Conservation (phyloP, 2,888 invertebrate species). For the Clanis bilineata region DNA sequence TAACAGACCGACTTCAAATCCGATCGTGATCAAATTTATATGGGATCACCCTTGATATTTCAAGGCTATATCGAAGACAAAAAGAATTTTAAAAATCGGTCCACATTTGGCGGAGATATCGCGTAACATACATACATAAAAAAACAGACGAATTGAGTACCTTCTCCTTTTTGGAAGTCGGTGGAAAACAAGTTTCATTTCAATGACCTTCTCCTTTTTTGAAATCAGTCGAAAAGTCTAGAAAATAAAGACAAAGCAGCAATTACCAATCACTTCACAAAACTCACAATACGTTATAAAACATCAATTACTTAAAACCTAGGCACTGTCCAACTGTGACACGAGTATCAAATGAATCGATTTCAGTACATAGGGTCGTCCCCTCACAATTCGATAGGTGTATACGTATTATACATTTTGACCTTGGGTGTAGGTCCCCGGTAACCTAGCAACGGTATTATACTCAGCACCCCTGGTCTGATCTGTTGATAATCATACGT, state of each 20-base stretch:
- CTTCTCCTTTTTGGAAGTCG: no score
- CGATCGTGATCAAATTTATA: no score
- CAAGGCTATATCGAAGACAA: no score
- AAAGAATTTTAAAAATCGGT: no score
- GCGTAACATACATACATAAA: no score
- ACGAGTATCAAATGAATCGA: slow-evolving; percentile 51
- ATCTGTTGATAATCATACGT: slow-evolving; percentile 73
- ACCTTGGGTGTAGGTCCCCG: slow-evolving; percentile 73
- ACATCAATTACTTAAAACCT: slow-evolving; percentile 28
- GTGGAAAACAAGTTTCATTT: no score
- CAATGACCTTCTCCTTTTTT: no score
- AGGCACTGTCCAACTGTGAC: slow-evolving; percentile 37
- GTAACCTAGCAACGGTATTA: slow-evolving; percentile 76
- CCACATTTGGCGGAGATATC: no score
- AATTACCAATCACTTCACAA: slow-evolving; percentile 18
- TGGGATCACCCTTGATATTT: no score
- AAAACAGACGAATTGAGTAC: no score
- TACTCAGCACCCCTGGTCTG: slow-evolving; percentile 72
- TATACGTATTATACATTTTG: slow-evolving; percentile 65
- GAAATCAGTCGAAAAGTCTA: no score
- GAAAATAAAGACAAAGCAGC: neutral
- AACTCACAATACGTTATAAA: neutral
- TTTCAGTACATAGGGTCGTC: slow-evolving; percentile 39
- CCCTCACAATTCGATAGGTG: slow-evolving; percentile 59
- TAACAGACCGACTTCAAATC: no score